A percentile compares a stretch with the other conserved stretches of the same genome.
Evolutionary conservation across 2,797 vertebrate species (phyloP).

Genomic region (Myiotriccus ornatus): DNA sequence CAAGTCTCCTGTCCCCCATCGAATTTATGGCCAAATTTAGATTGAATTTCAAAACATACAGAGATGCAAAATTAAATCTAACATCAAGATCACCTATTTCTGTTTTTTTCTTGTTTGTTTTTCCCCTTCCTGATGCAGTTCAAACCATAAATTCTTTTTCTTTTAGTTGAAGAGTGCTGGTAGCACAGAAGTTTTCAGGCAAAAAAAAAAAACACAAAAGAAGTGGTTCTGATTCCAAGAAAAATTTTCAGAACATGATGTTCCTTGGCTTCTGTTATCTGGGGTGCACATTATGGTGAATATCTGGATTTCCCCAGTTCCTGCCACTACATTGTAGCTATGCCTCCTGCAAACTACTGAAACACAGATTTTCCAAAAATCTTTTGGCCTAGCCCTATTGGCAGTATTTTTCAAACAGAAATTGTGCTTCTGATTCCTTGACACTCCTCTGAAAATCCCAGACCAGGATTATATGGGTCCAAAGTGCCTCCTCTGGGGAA

Average conservation of each 20-base stretch:
- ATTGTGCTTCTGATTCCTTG: not conserved
- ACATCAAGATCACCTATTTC: not conserved
- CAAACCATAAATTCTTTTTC: not conserved
- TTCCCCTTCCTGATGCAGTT: not conserved
- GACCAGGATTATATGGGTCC: not conserved
- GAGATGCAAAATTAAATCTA: not conserved
- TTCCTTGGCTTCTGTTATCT: not conserved
- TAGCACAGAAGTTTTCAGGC: not conserved
- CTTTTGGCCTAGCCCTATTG: not conserved
- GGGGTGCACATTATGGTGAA: not conserved
- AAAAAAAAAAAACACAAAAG: not conserved
- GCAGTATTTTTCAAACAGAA: not conserved
- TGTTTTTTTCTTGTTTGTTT: not conserved
- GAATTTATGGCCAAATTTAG: not conserved
- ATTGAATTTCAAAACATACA: not conserved
- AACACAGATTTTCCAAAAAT: not conserved
- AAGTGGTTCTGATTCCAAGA: not conserved
- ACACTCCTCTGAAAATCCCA: not conserved
- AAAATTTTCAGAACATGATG: not conserved
- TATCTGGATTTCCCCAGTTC: not conserved
- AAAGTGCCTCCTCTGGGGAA: not conserved
- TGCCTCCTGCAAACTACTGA: not conserved
- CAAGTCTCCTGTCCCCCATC: not conserved
- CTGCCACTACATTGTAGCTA: not conserved
- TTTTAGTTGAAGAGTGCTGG: not conserved